Base-by-base conservation (phyloP, 2,888 invertebrate genomes). In the Ephialtes manifestator region DNA sequence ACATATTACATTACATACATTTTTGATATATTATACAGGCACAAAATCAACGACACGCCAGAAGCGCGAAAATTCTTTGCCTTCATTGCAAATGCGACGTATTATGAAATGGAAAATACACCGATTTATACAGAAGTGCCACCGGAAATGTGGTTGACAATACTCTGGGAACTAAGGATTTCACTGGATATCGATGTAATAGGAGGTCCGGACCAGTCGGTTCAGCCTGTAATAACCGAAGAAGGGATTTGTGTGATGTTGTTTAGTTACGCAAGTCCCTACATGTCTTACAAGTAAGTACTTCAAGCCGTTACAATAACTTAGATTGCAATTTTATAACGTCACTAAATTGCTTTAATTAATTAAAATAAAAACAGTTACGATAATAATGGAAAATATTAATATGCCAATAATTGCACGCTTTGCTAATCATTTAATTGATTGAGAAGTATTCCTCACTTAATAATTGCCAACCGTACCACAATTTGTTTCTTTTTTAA, bases 131-230 rank as follows among this genome's bases (percentile, higher is more conserved):
- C 86, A 2, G 83, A 31, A 0, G 87, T 89, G 4, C 75, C 89
- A 0, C 76, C 92, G 8, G 71, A 83, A 3, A 81, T 88, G 31
- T 92, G 91, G 91, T 65, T 92, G 39, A 74, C 75, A 4, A 88
- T 92, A 28, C 82, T 92, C 2, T 85, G 89, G 77, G 91, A 92
- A 39, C 82, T 92, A 18, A n/a, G n/a, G n/a, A n/a, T n/a, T n/a
- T n/a, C n/a, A n/a, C n/a, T n/a, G n/a, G n/a, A n/a, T n/a, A n/a
- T n/a, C n/a, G n/a, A n/a, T n/a, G n/a, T n/a, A n/a, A n/a, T n/a
- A n/a, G n/a, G n/a, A n/a, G n/a, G n/a, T n/a, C n/a, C n/a, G n/a
- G n/a, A n/a, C n/a, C n/a, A n/a, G n/a, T n/a, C n/a, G n/a, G n/a
- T n/a, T n/a, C 53, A 63, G 10, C 88, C 89, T 89, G 58, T 90